Evolutionary conservation across 2,888 invertebrate species (phyloP), one percentile per base, ranked within the genome.

Genomic region (Drosophila diplacantha): DNA sequence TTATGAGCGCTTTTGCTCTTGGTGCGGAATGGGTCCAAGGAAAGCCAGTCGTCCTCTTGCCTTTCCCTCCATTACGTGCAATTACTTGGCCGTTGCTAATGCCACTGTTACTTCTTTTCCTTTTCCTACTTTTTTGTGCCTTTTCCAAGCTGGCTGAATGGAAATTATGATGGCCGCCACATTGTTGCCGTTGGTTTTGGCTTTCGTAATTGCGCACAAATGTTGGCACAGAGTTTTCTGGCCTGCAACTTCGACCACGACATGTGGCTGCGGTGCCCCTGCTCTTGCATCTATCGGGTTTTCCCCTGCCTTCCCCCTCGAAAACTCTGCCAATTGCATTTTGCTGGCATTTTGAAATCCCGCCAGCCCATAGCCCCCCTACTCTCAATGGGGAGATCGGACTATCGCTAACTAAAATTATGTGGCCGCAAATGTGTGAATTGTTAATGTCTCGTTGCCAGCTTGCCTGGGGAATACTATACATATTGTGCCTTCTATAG

Each of bases 381-480:
- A 18, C 54, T 29, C 35, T 29, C 16, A 22, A 34, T 22, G 29
- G 53, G 63, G 22, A 52, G 41, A 54, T 63, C 52, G 49, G 61
- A 39, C 54, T 69, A 56, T 68, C 43, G 51, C 80, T 58, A 60
- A 65, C 77, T 64, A 60, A 76, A 77, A 77, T 80, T 74, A 80
- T 82, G 82, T 50, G 56, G 68, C 81, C 37, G 71, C 83, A 77
- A 78, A 78, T 78, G 78, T 83, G 83, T 64, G 81, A 79, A 79
- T 79, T 81, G 83, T 69, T 79, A 81, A 83, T 76, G 73, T 74
- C 71, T 82, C 46, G 54, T 70, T 77, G 75, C 75, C 77, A 80
- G 62, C 83, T 59, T 41, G 41, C 41, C n/a, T 54, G 71, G 31
- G 29, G 46, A 29, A 44, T 44, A 44, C 18, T 29, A 18, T 29